These are phyloP conservation scores for Thripadectes ignobilis DNA, from an alignment of 2,797 vertebrate genomes.

Conservation along the genomic window DNA sequence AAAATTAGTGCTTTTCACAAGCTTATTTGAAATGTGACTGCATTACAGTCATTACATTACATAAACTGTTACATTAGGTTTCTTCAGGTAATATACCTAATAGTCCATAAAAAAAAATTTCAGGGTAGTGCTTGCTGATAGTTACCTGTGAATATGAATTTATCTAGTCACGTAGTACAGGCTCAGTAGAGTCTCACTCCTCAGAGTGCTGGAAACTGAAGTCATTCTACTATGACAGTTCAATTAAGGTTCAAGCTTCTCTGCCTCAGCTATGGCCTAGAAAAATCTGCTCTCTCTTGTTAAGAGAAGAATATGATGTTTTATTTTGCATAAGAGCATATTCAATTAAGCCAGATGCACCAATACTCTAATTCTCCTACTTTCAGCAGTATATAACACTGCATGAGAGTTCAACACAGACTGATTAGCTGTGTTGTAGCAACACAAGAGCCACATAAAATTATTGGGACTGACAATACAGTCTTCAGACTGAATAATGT, in stretches of 20 bases:
- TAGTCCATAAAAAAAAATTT: background rate
- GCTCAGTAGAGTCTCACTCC: background rate
- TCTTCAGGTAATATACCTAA: background rate
- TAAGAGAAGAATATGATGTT: background rate
- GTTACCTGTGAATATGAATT: background rate
- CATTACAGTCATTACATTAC: background rate
- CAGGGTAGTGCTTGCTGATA: background rate
- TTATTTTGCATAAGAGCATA: background rate
- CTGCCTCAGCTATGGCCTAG: background rate
- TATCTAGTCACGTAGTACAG: fast-evolving
- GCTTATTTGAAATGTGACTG: background rate
- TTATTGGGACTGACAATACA: background rate
- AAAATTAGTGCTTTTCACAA: background rate
- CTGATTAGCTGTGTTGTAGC: background rate
- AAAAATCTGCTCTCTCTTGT: background rate
- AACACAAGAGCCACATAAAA: background rate
- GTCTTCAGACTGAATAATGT: background rate
- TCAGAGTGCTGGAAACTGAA: background rate
- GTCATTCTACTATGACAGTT: background rate
- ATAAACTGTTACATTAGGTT: background rate
- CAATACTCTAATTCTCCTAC: background rate
- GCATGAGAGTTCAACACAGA: background rate
- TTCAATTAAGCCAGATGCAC: background rate
- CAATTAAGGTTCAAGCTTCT: background rate
- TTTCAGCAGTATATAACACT: background rate